Evolutionary conservation across 2,888 invertebrate genomes (phyloP).

Genomic region (Drosophila koepferae): DNA sequence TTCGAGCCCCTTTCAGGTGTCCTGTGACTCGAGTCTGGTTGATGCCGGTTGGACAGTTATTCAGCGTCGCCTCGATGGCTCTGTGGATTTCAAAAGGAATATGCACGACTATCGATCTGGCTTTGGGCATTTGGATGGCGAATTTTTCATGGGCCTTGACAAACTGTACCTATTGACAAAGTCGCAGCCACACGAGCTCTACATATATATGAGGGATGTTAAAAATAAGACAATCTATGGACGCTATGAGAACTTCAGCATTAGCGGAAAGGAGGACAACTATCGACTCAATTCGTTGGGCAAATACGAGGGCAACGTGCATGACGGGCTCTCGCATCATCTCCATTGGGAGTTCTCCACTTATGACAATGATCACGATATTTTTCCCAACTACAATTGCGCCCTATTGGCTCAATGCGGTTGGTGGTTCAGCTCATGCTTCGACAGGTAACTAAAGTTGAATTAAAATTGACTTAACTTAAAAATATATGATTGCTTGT

Average conservation of each 20-base stretch:
- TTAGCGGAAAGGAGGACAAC: not conserved
- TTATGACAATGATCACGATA: not conserved
- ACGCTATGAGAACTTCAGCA: not conserved
- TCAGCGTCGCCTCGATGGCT: slow-evolving; percentile 4
- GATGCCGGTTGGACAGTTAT: not conserved
- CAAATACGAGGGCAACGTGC: not conserved
- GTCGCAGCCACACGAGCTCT: not conserved
- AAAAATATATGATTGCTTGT: not conserved
- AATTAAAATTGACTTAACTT: not conserved
- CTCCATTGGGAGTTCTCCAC: not conserved
- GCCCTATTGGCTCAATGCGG: not conserved
- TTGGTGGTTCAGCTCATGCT: slow-evolving; percentile 2
- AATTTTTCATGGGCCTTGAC: not conserved
- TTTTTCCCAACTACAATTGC: not conserved
- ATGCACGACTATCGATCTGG: not conserved
- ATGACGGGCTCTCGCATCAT: not conserved
- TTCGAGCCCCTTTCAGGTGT: not conserved
- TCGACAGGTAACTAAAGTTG: not conserved
- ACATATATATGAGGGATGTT: not conserved
- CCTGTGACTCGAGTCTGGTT: slow-evolving; percentile 1
- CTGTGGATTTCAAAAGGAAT: not conserved
- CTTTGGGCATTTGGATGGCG: not conserved
- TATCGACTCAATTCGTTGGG: not conserved
- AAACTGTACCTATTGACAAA: not conserved
- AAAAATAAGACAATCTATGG: not conserved